phyloP scores from a whole-genome alignment of 2,888 invertebrate species.

The Prosapia bicincta region DNA sequence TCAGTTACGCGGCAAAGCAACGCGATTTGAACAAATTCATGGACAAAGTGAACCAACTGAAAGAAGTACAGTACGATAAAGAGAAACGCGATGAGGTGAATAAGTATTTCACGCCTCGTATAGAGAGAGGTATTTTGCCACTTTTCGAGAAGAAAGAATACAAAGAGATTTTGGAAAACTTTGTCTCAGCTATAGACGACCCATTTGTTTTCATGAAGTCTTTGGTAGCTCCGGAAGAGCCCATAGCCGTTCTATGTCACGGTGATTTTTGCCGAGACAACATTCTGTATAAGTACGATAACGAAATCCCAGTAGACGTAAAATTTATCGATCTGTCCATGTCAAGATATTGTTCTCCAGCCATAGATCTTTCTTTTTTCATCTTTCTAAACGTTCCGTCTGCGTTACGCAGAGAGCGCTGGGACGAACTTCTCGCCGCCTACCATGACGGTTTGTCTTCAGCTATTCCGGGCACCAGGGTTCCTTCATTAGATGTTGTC shows the following conservation, averaged over 20 bases:
- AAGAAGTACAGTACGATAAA: neutral
- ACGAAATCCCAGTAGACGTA: conserved; percentile 9
- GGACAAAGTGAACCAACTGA: neutral
- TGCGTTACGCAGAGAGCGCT: conserved; percentile 55
- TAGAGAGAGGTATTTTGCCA: neutral
- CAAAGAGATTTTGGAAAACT: neutral
- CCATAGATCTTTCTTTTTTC: conserved; percentile 58
- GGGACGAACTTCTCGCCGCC: conserved; percentile 54
- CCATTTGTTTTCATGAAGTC: neutral
- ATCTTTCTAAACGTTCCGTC: conserved; percentile 61
- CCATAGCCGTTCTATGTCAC: conserved; percentile 36
- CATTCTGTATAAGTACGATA: conserved; percentile 35
- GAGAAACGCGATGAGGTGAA: neutral
- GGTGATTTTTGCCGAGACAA: conserved; percentile 40
- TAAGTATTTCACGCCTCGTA: neutral
- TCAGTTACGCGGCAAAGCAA: conserved; percentile 36
- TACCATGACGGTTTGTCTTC: conserved; percentile 57
- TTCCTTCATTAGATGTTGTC: conserved; percentile 7
- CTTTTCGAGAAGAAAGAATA: neutral
- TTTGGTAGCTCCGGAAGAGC: conserved; percentile 28
- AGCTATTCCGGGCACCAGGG: neutral
- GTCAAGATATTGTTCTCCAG: conserved; percentile 52
- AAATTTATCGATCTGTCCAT: conserved; percentile 34
- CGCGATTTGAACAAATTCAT: conserved; percentile 4
- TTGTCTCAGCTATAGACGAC: neutral